These are phyloP conservation scores for Zophobas morio DNA, from an alignment of 1,140 invertebrate species.

Conservation along the genomic window DNA sequence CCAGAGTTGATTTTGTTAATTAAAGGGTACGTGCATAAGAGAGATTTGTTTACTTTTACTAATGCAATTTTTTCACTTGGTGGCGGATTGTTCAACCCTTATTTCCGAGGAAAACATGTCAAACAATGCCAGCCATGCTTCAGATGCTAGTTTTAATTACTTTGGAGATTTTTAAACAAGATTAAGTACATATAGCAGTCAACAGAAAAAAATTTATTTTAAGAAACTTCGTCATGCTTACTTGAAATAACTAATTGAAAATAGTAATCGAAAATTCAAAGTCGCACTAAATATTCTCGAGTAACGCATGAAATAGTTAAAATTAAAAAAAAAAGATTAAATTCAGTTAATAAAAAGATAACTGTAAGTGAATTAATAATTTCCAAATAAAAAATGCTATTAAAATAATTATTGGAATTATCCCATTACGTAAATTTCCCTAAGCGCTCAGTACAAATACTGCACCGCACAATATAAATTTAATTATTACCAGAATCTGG, in stretches of 20 bases:
- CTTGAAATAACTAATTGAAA: neutral
- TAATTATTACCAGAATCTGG: neutral
- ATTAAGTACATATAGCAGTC: too few species aligned
- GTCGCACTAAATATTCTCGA: too few species aligned
- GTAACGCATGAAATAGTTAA: too few species aligned
- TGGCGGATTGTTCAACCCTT: neutral
- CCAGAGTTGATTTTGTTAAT: slow-evolving; percentile 38
- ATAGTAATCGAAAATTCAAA: too few species aligned
- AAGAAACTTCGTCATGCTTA: neutral
- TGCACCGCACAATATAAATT: neutral
- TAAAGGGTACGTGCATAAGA: slow-evolving; percentile 41
- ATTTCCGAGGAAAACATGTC: neutral
- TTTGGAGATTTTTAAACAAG: too few species aligned
- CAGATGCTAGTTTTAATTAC: too few species aligned
- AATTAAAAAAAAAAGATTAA: neutral
- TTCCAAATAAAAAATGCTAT: neutral
- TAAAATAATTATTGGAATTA: slow-evolving; percentile 1
- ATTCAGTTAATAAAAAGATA: neutral
- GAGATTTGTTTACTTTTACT: slow-evolving; percentile 31
- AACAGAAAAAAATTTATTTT: neutral
- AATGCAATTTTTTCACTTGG: slow-evolving; percentile 17
- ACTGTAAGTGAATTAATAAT: too few species aligned
- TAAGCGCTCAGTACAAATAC: neutral
- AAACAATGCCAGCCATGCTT: slow-evolving; percentile 3
- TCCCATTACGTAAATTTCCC: slow-evolving; percentile 4